A percentile compares a stretch with the other conserved stretches of the same genome.
Evolutionary conservation across 2,888 invertebrate species (phyloP).

Genomic region (Coleophora flavipennella): DNA sequence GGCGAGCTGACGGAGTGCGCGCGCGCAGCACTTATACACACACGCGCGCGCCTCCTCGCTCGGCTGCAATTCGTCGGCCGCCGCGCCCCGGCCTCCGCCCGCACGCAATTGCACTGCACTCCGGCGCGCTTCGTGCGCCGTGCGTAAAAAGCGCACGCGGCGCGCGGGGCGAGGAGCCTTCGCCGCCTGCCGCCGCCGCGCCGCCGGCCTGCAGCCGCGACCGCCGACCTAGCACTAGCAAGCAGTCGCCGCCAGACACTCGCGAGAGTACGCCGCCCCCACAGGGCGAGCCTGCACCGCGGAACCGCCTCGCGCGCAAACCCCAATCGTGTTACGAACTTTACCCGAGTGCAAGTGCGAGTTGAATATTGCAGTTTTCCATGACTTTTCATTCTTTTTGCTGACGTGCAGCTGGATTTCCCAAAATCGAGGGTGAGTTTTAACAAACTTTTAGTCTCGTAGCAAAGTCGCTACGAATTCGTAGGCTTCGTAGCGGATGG

Average conservation of each 20-base stretch:
- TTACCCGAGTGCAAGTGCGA: conserved; percentile 48
- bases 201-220: conserved; percentile 29
- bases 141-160: conserved; percentile 71
- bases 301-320: conserved; percentile 38
- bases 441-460: conserved; percentile 11
- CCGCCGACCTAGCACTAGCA: conserved; percentile 32
- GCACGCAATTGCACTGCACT: conserved; percentile 72
- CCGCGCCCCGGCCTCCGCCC: conserved; percentile 40
- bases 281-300: conserved; percentile 29
- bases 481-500: conserved; percentile 17
- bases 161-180: conserved; percentile 32
- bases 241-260: conserved; percentile 64
- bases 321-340: conserved; percentile 52
- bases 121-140: conserved; percentile 41
- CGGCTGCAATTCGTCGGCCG: conserved; percentile 34
- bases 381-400: conserved; percentile 19
- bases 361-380: conserved; percentile 31
- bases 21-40: conserved; percentile 49
- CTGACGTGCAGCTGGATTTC: conserved; percentile 28
- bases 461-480: conserved; percentile 33
- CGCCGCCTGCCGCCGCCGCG: conserved; percentile 32
- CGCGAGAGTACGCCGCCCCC: conserved; percentile 65
- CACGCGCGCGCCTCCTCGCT: conserved; percentile 37
- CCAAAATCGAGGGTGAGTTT: conserved; percentile 26
- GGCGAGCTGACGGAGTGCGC: conserved; percentile 8